Evolutionary conservation across 1,140 invertebrate species (phyloP).

Genomic region (Lucilia cuprina): DNA sequence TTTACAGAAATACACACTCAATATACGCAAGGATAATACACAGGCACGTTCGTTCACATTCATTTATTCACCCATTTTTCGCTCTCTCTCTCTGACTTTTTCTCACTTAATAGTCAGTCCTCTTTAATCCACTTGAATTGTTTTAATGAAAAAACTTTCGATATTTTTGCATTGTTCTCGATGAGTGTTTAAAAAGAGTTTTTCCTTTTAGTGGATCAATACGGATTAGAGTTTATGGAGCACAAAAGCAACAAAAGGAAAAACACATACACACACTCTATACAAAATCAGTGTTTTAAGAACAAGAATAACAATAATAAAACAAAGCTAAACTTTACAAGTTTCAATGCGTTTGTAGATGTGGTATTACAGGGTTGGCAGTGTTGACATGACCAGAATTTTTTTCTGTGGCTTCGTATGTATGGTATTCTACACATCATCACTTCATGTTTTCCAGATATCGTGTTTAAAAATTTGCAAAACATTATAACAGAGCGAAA

Average conservation of each 20-base stretch:
- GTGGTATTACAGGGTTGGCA: not conserved
- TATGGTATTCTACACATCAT: no score
- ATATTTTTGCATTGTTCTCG: slow-evolving; percentile 24
- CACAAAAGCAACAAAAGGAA: not conserved
- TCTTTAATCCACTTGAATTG: slow-evolving; percentile 21
- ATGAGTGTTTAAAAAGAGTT: slow-evolving; percentile 35
- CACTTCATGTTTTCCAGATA: no score
- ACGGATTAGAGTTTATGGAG: slow-evolving; percentile 15
- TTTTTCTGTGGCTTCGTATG: no score
- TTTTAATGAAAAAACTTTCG: slow-evolving; percentile 34
- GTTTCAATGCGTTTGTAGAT: not conserved
- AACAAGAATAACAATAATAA: not conserved
- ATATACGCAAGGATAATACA: not conserved
- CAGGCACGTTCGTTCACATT: not conserved
- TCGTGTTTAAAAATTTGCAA: no score
- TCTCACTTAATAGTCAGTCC: not conserved
- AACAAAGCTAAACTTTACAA: not conserved
- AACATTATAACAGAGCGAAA: no score
- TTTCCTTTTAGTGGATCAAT: slow-evolving; percentile 27
- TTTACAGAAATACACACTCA: no score
- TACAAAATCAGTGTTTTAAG: not conserved
- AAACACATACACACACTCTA: not conserved
- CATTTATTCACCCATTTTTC: not conserved
- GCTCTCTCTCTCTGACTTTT: not conserved
- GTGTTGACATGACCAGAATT: no score